phyloP scores from a whole-genome alignment of 2,888 invertebrate species.

The Cephus sareptanus region DNA sequence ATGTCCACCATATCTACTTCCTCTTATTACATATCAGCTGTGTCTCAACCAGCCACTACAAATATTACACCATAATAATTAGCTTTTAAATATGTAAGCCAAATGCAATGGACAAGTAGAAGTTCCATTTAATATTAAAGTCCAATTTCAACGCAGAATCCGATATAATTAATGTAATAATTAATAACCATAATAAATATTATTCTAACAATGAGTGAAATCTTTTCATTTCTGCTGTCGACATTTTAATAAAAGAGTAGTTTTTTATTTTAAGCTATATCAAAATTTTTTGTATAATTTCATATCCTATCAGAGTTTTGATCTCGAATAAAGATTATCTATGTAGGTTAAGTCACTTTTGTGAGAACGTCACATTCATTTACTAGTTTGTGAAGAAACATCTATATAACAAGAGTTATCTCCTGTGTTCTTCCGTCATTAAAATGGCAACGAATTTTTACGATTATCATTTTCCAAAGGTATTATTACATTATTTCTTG shows the following conservation, averaged over 20 bases:
- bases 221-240: constrained; percentile 22
- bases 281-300: neutral
- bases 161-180: neutral
- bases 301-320: neutral
- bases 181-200: neutral
- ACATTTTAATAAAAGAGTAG: neutral
- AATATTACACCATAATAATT: neutral
- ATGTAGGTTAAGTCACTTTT: neutral
- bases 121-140: too few species aligned
- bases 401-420: neutral
- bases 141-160: neutral
- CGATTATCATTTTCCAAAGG: constrained; percentile 29
- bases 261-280: neutral
- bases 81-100: neutral
- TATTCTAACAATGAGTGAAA: constrained; percentile 14
- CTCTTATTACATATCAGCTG: neutral
- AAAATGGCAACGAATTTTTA: constrained; percentile 21
- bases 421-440: neutral
- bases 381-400: neutral
- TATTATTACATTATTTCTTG: constrained; percentile 8
- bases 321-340: neutral
- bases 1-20: neutral
- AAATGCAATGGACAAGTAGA: neutral
- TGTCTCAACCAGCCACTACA: neutral
- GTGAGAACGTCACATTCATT: neutral